Percentiles rank a stretch among this genome's conserved stretches.
Conservation (phyloP, 2,113 vertebrate species). For the Motacilla tschutschensis region DNA sequence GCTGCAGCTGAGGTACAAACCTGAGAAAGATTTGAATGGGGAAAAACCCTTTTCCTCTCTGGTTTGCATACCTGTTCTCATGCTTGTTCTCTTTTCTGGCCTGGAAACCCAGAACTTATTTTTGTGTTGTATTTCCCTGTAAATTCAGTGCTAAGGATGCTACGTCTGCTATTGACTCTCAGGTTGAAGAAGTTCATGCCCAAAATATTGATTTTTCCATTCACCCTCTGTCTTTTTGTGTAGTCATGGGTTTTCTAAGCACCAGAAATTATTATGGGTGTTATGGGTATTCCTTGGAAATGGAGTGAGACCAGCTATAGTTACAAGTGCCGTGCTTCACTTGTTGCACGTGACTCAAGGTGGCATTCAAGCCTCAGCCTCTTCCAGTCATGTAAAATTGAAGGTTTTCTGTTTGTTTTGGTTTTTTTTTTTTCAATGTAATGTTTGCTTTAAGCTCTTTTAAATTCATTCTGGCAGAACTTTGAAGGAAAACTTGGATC, state of each 20-base stretch:
- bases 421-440: neutral
- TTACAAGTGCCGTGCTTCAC: neutral
- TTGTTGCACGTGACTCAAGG: fast-evolving
- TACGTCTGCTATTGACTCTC: neutral
- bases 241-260: neutral
- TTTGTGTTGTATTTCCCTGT: neutral
- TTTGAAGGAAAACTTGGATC: neutral
- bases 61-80: neutral
- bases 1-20: neutral
- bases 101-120: neutral
- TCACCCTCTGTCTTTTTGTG: neutral
- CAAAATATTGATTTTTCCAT: neutral
- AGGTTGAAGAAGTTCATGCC: neutral
- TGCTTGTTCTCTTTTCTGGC: neutral
- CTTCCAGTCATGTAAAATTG: neutral
- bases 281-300: neutral
- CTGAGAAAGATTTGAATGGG: neutral
- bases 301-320: neutral
- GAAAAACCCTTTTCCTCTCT: neutral
- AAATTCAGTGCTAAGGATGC: neutral
- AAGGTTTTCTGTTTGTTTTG: neutral
- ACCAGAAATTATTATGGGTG: neutral
- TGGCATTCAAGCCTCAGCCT: neutral
- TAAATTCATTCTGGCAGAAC: neutral
- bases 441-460: neutral